Base-by-base conservation (phyloP, 2,113 vertebrate genomes). In the Burhinus oedicnemus region DNA sequence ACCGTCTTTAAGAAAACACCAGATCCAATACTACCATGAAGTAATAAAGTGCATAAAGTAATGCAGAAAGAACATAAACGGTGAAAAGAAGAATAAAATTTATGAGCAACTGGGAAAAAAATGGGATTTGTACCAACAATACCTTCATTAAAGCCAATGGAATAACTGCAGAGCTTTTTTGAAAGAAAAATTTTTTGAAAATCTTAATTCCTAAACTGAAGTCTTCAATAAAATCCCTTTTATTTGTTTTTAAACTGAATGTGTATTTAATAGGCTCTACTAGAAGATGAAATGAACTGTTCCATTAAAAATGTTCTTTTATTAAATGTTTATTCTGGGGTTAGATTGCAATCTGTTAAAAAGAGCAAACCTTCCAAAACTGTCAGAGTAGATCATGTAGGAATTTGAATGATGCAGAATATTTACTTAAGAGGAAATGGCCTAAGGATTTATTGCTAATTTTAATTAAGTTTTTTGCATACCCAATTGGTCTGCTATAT, bases 351-450 rank as follows among this genome's bases (percentile, higher is more conserved):
- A 91, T 97, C 91, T 97, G 90, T 93, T 97, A 91, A 85, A 96
- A 97, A 89, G 61, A 76, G 55, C 94, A 95, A 71, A 54, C 61
- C 69, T 93, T 98, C 95, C 80, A 91, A 77, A 97, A 71, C 62
- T 92, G 94, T 96, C 90, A 96, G 84, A 95, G 49, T 40, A 87
- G 60, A 97, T 96, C 78, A 96, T 51, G 38, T 47, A 97, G 89
- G 80, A 87, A 96, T 94, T 87, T 97, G 90, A 97, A 96, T 96
- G 93, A 95, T 88, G 76, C 5, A 89, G 86, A 94, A 88, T 93
- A 90, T 95, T 98, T 98, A 95, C 66, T 97, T 95, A 78, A 91
- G 70, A 97, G 77, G 79, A 96, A 86, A 96, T 83, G 54, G 60
- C 83, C 71, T 91, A 64, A 82, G 68, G 74, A 93, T 88, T 75